Base-by-base conservation (phyloP, 2,888 invertebrate species). In the Beris chalybata region DNA sequence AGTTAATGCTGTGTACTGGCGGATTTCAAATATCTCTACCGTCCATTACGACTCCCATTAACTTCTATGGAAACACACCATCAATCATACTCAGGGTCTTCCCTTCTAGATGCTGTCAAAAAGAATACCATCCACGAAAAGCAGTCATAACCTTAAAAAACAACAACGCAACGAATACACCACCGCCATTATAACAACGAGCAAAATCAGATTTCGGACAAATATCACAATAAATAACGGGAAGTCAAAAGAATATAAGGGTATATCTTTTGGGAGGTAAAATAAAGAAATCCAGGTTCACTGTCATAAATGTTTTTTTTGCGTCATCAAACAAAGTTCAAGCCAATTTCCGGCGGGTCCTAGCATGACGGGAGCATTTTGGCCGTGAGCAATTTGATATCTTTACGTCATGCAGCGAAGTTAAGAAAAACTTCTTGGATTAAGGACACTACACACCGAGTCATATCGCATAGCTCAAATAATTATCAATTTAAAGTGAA, bases 211-310 rank as follows among this genome's bases (percentile, higher is more conserved):
- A 61, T 61, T 61, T 61, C 38, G 52, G 61, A 61, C 61, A 61
- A 61, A 61, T 61, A 61, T 61, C 43, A 52, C 61, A 61, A 61
- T 61, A 61, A 61, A 61, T 61, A 61, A 61, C 61, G 22, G 52
- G 43, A 61, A 61, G 61, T 61, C 61, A 61, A 52, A 61, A 50
- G 50, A 22, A 22, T 22, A 22, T 22, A 3, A 22, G 22, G 22
- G 22, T 22, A 22, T 22, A 22, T 22, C 22, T 22, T 22, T 22
- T 3, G 22, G 22, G 61, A 61, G 50, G 29, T 52, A 11, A 43
- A 15, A 38, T 5, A 29, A 53, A 61, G 50, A 61, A 38, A 29
- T 44, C 30, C 9, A 47, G 32, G 52, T 50, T 32, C 50, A 38
- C 47, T 48, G 58, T 59, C 47, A 59, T 30, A 59, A 59, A 52